Conservation (phyloP, 2,888 invertebrate genomes). For the Liodrosophila aerea region DNA sequence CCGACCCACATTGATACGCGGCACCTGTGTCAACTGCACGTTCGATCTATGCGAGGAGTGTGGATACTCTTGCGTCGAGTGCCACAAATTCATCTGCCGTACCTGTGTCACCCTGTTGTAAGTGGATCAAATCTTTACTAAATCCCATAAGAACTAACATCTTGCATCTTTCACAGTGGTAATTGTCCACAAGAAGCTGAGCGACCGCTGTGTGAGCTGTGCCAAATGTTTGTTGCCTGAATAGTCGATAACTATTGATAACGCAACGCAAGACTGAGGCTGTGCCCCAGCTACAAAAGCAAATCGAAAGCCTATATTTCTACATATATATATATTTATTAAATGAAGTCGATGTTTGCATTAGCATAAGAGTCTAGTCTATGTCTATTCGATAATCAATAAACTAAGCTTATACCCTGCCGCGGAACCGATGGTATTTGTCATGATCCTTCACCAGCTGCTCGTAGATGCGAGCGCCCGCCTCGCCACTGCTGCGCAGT, state of each 20-base stretch:
- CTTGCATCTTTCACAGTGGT: constrained; percentile 66
- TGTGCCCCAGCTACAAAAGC: background rate
- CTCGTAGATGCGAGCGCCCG: constrained; percentile 79
- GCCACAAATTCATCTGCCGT: constrained; percentile 67
- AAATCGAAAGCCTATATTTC: too few species aligned
- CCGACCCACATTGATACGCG: constrained; percentile 59
- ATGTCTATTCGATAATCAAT: constrained; percentile 12
- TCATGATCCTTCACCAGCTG: constrained; percentile 79
- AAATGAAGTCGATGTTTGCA: too few species aligned
- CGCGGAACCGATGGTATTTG: constrained; percentile 81
- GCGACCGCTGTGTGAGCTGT: constrained; percentile 69
- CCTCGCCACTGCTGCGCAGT: constrained; percentile 80
- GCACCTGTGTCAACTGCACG: constrained; percentile 62
- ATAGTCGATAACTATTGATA: background rate
- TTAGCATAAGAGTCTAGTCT: background rate
- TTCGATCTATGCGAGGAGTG: constrained; percentile 74
- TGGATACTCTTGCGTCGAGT: constrained; percentile 75
- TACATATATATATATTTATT: too few species aligned
- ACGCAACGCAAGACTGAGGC: background rate
- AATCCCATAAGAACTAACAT: too few species aligned
- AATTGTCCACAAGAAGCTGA: constrained; percentile 55
- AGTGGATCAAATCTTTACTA: constrained; percentile 34
- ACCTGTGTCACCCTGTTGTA: constrained; percentile 74
- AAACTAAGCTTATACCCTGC: constrained; percentile 72
- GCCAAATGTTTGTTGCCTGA: constrained; percentile 56